Evolutionary conservation across 2,888 invertebrate species (phyloP), one percentile per base, ranked within the genome.

Genomic region (Busseola fusca): DNA sequence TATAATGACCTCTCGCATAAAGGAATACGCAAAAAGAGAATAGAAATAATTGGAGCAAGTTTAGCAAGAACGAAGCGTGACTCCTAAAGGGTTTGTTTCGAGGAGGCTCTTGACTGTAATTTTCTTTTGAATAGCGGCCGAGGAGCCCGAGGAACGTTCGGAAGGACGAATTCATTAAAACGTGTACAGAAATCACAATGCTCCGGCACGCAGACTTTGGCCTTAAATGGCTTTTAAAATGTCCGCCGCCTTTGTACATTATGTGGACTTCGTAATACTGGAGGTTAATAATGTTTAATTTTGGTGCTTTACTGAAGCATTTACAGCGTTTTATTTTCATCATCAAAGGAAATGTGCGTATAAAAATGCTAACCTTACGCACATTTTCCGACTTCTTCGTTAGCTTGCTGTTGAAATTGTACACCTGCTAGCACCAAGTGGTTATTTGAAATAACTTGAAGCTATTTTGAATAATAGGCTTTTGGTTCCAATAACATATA

Each of bases 101-200:
- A 92, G 90, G 89, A 94, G 91, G 88, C 90, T 92, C 93, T 92
- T 87, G 87, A 91, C 92, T 92, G 91, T 93, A 94, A 94, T 95
- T 94, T 94, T 93, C 93, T 93, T 93, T 93, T 92, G 92, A 93
- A 93, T 91, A 89, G 91, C 92, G 91, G 88, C 91, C 88, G 91
- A 92, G 91, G 84, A 92, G 88, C 90, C 89, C 87, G 89, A 92
- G 89, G 87, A 91, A 89, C 90, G 90, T 88, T 90, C 88, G 88
- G 87, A 93, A 93, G 92, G 93, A 92, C 92, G 91, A 93, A 93
- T 92, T 93, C 92, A 94, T 93, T 93, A 92, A 93, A 93, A 94
- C 90, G 92, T 93, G 92, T 90, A 91, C 92, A 91, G 93, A 92
- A 93, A 92, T 92, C 92, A 91, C 92, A 93, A 93, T 91, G 90